Percentiles rank a stretch among this genome's conserved stretches.
phyloP scores from a whole-genome alignment of 2,797 vertebrate genomes.

The Lepilemur septentrionalis region DNA sequence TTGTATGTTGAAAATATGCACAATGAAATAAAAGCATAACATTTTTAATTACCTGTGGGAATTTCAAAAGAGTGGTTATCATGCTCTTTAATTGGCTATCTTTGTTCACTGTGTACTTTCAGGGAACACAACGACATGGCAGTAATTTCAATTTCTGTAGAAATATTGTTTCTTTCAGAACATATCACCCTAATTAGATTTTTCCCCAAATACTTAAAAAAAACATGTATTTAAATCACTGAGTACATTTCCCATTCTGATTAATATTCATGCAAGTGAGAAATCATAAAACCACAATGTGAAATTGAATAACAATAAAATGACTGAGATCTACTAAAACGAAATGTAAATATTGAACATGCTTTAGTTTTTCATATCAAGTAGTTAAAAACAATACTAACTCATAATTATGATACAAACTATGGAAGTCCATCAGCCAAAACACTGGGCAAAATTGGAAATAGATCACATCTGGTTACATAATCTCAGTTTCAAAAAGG shows the following conservation, averaged over 20 bases:
- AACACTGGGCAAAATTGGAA: conserved; percentile 41
- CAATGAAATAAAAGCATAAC: neutral
- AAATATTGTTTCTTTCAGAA: conserved; percentile 50
- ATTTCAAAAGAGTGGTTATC: conserved; percentile 33
- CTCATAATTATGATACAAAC: conserved; percentile 63
- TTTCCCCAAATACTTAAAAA: conserved; percentile 21
- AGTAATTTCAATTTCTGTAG: conserved; percentile 51
- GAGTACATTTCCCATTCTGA: conserved; percentile 44
- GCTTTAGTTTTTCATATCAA: conserved; percentile 56
- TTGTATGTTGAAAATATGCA: conserved; percentile 15
- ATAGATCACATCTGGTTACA: conserved; percentile 43
- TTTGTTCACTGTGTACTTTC: conserved; percentile 29
- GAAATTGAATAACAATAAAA: conserved; percentile 74
- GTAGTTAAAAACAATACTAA: conserved; percentile 56
- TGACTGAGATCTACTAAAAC: conserved; percentile 58
- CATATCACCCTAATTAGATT: conserved; percentile 51
- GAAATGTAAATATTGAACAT: conserved; percentile 71
- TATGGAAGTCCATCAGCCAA: conserved; percentile 55
- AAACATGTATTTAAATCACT: conserved; percentile 48
- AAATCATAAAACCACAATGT: conserved; percentile 65
- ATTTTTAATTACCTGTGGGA: conserved; percentile 50
- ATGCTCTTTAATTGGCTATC: conserved; percentile 16
- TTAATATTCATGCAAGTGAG: conserved; percentile 74
- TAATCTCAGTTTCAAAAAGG: conserved; percentile 23
- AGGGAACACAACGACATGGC: neutral